Percentiles rank a stretch among this genome's conserved stretches.
Evolutionary conservation across 2,113 vertebrate genomes (phyloP).

Genomic region (Nesogale talazaci): DNA sequence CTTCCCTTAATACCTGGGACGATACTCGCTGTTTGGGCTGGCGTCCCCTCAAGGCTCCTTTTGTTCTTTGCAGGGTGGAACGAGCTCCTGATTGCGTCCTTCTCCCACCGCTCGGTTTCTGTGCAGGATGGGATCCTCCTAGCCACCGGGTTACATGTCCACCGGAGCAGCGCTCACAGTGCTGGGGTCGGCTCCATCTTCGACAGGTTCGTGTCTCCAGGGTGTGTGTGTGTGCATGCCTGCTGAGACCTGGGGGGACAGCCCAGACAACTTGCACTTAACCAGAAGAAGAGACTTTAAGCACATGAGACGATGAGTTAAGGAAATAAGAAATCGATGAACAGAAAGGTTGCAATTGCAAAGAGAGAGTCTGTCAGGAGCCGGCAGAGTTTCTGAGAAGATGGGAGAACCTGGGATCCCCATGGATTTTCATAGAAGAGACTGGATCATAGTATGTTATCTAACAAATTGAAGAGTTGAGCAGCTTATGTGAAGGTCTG

Average conservation of each 20-base stretch:
- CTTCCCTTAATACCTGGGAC: neutral
- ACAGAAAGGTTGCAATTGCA: neutral
- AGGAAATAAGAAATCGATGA: neutral
- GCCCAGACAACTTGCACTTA: fast-evolving
- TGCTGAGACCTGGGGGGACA: neutral
- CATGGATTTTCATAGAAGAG: neutral
- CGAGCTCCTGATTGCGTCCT: constrained; percentile 96
- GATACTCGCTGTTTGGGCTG: fast-evolving
- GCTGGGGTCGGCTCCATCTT: constrained; percentile 98
- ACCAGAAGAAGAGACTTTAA: neutral
- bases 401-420: neutral
- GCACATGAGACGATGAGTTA: neutral
- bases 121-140: constrained; percentile 97
- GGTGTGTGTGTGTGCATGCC: neutral
- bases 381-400: neutral
- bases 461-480: neutral
- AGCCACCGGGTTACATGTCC: constrained; percentile 95
- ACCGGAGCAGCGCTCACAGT: constrained; percentile 96
- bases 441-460: fast-evolving
- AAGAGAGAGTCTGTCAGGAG: neutral
- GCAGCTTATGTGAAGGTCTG: neutral
- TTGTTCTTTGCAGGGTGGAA: constrained; percentile 92
- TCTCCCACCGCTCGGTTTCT: constrained; percentile 96
- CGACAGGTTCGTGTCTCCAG: constrained; percentile 88
- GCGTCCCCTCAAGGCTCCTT: neutral